Base-by-base conservation (phyloP, 2,888 invertebrate genomes). In the Trilocha varians region DNA sequence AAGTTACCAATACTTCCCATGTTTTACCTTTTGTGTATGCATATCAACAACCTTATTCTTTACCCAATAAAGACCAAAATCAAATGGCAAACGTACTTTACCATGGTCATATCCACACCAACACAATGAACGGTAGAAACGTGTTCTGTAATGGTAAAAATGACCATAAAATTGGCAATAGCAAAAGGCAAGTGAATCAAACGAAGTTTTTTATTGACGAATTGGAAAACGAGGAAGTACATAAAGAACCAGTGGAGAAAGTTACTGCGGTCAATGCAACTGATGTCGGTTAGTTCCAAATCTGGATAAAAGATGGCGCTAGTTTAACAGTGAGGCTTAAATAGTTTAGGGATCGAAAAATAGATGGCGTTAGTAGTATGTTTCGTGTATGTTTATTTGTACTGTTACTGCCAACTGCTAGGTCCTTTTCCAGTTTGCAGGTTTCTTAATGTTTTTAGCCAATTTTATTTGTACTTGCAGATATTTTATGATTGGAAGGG, bases 11-110 rank as follows among this genome's bases (percentile, higher is more conserved):
- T 49, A 9, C 51, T 13, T 53, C 56, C 0, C 59, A 60, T 9
- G 40, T 56, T 0, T 62, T 73, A 42, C 74, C 74, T 0, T 71
- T 71, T 15, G 46, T 68, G 0, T 74, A 73, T 16, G 64, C 70
- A 0, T 68, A 62, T 9, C 66, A 70, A 34, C 59, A 63, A 4
- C 49, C 67, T 0, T 59, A 46, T 11, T 44, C 47, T 2, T 4
- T 47, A 0, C 40, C 55, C 0, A 39, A 49, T 1, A 48, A 54
- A 9, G 46, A 40, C 2, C 53, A 65, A 3, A 16, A 39, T 0
- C 59, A 59, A 0, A 43, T 67, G 1, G 62, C 65, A 0, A 71
- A 50, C 16, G 49, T 70, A 0, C 48, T 70, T 0, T 74, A 73
- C 15, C 66, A 69, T 11, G 70, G 72, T 0, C 69, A 65, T 25